Conservation (phyloP, 2,888 invertebrate species). For the Itoplectis maculator region DNA sequence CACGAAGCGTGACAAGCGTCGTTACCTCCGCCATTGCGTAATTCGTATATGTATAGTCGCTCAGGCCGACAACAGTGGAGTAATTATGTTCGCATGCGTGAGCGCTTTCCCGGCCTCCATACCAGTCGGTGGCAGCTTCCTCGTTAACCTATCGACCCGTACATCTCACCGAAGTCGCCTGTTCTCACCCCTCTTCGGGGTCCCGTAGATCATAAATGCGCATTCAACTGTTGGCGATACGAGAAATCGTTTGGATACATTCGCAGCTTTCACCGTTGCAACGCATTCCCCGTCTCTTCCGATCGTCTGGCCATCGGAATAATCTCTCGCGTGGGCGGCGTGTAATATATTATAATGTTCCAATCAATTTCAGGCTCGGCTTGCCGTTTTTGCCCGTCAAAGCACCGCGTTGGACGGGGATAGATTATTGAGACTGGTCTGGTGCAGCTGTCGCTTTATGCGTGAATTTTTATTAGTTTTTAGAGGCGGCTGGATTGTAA, state of each 20-base stretch:
- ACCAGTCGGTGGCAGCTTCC: constrained; percentile 76
- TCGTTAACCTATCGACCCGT: constrained; percentile 79
- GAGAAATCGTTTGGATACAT: background rate
- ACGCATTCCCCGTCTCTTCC: constrained; percentile 17
- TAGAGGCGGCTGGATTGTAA: background rate
- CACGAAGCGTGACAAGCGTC: constrained; percentile 57
- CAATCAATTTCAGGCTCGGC: constrained; percentile 10
- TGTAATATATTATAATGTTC: constrained; percentile 39
- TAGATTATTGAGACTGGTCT: no score
- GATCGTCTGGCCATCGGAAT: constrained; percentile 14
- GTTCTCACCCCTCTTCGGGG: background rate
- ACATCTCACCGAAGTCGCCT: constrained; percentile 19
- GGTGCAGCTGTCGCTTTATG: no score
- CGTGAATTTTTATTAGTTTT: background rate
- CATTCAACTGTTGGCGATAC: background rate
- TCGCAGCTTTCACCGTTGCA: constrained; percentile 25
- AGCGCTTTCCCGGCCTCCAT: constrained; percentile 57
- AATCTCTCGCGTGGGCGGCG: constrained; percentile 50
- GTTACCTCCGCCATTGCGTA: constrained; percentile 73
- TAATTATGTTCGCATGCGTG: constrained; percentile 75
- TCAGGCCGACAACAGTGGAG: constrained; percentile 58
- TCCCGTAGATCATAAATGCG: constrained; percentile 8
- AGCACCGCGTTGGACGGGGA: background rate
- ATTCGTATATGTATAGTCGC: constrained; percentile 57
- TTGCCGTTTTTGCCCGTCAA: constrained; percentile 1